These are phyloP conservation scores for Drosophila triauraria DNA, from an alignment of 1,140 invertebrate species.

Conservation along the genomic window DNA sequence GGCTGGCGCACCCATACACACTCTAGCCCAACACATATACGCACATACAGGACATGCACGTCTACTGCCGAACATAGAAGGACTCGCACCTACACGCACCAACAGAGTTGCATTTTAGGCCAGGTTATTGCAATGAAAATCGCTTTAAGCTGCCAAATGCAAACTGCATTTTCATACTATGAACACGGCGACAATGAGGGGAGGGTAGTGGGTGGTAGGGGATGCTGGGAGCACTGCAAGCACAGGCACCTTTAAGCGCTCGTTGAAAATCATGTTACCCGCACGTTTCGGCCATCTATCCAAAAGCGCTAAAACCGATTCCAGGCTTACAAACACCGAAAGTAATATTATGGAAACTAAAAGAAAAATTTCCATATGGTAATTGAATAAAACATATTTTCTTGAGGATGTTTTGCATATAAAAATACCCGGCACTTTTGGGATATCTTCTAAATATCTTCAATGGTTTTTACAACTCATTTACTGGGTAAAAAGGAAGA, in stretches of 20 bases:
- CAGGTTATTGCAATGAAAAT: conserved; percentile 80
- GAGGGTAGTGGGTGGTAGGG: background rate
- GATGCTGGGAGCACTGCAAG: background rate
- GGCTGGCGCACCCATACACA: conserved; percentile 26
- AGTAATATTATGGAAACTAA: background rate
- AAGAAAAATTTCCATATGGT: background rate
- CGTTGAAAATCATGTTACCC: conserved; percentile 76
- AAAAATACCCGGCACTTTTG: no score
- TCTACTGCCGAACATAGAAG: background rate
- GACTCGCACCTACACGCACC: conserved; percentile 16
- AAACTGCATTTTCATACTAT: conserved; percentile 71
- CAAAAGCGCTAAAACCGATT: conserved; percentile 35
- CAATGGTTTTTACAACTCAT: no score
- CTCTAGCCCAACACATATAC: background rate
- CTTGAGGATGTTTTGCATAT: background rate
- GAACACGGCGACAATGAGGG: conserved; percentile 14
- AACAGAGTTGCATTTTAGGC: conserved; percentile 62
- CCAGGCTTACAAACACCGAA: conserved; percentile 3
- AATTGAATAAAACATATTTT: background rate
- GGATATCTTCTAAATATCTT: no score
- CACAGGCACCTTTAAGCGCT: conserved; percentile 56
- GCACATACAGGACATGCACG: no score
- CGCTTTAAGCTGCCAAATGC: conserved; percentile 77
- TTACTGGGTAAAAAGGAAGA: no score
- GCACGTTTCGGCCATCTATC: conserved; percentile 73